Evolutionary conservation across 2,888 invertebrate genomes (phyloP).

Genomic region (Erebia ligea): DNA sequence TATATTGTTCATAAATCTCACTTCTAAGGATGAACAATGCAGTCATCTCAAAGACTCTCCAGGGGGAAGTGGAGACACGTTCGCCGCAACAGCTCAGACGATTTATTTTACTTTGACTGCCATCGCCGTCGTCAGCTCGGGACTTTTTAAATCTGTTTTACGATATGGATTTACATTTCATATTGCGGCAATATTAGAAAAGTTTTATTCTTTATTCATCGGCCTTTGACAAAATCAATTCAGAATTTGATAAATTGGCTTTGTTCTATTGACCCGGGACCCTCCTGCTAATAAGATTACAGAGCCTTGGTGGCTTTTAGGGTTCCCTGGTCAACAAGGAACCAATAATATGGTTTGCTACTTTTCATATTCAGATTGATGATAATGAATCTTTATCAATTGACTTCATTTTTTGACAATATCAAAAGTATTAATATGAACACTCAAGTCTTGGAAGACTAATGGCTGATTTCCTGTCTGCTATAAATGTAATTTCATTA

Average conservation of each 20-base stretch:
- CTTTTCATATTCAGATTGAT: too few species aligned
- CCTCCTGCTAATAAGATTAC: neutral
- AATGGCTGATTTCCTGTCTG: too few species aligned
- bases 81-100: neutral
- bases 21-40: neutral
- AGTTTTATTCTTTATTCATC: neutral
- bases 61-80: neutral
- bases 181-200: neutral
- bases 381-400: neutral
- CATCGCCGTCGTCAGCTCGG: neutral
- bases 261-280: neutral
- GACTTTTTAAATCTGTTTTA: neutral
- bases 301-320: neutral
- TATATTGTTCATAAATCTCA: neutral
- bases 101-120: neutral
- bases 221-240: neutral
- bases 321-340: too few species aligned
- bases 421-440: too few species aligned
- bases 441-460: too few species aligned
- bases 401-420: too few species aligned
- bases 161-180: slow-evolving; percentile 3
- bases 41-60: neutral
- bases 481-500: too few species aligned
- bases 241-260: neutral
- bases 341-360: neutral